Conservation (phyloP, 2,113 vertebrate species). For the Gymnobelideus leadbeateri region DNA sequence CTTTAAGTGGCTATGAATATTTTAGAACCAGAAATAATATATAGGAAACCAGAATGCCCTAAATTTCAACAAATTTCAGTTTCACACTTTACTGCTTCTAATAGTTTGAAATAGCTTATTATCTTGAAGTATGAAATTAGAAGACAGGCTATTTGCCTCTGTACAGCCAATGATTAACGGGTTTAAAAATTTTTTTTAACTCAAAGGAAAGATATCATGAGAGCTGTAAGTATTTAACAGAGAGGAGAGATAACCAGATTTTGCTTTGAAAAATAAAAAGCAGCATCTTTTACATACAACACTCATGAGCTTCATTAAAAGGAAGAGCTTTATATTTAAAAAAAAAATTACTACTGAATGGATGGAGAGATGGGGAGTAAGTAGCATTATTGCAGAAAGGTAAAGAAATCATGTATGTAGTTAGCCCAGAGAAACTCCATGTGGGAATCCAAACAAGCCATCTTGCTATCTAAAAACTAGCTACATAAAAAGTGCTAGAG, state of each 20-base stretch:
- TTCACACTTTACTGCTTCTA: constrained; percentile 75
- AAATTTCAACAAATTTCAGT: constrained; percentile 83
- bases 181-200: constrained; percentile 44
- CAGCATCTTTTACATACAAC: constrained; percentile 65
- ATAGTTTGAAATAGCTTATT: constrained; percentile 78
- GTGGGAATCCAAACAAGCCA: constrained; percentile 68
- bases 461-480: constrained; percentile 55
- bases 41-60: constrained; percentile 75
- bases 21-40: constrained; percentile 80
- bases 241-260: constrained; percentile 8
- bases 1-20: constrained; percentile 82
- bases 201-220: constrained; percentile 64
- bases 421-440: constrained; percentile 31
- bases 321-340: not conserved
- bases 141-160: constrained; percentile 70
- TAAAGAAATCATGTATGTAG: constrained; percentile 39
- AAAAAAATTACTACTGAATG: not conserved
- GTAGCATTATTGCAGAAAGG: constrained; percentile 60
- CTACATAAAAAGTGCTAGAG: no score
- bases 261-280: constrained; percentile 14
- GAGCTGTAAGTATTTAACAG: constrained; percentile 46
- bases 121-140: constrained; percentile 79
- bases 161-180: constrained; percentile 53
- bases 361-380: constrained; percentile 21
- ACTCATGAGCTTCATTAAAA: constrained; percentile 45